phyloP scores from a whole-genome alignment of 2,113 vertebrate genomes.

The Dicerorhinus sumatrensis region DNA sequence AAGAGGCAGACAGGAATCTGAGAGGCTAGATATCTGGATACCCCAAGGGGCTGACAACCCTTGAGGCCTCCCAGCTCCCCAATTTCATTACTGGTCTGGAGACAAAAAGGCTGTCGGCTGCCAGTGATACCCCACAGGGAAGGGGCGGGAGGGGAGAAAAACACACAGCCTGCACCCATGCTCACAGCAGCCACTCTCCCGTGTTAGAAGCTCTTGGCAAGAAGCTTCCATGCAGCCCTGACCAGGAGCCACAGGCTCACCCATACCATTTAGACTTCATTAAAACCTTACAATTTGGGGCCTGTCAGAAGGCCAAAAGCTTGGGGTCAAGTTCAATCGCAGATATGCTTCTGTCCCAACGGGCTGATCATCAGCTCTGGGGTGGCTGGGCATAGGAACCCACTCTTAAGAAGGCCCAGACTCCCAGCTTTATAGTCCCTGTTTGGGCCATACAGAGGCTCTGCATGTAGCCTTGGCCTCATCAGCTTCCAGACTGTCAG shows the following conservation, averaged over 20 bases:
- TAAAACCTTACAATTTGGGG: background rate
- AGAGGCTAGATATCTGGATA: background rate
- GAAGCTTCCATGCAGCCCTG: background rate
- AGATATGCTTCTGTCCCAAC: background rate
- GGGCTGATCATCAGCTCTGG: background rate
- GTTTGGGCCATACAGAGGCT: background rate
- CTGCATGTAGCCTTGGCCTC: background rate
- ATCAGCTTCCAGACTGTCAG: background rate
- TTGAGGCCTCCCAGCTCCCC: background rate
- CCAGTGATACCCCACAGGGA: background rate
- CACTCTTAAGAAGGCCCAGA: background rate
- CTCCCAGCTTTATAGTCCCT: background rate
- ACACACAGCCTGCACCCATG: accelerated
- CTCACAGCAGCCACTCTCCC: background rate
- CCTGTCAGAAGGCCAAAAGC: background rate
- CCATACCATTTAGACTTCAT: background rate
- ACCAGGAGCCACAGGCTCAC: background rate
- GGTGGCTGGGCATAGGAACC: background rate
- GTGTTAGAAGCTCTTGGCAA: background rate
- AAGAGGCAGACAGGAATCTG: conserved; percentile 49
- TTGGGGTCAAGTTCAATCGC: background rate
- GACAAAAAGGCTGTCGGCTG: background rate
- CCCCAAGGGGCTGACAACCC: background rate
- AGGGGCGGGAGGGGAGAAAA: too few relatives aligned
- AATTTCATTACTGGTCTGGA: background rate